Evolutionary conservation across 2,888 invertebrate genomes (phyloP).

Genomic region (Hirtodrosophila trivittata): DNA sequence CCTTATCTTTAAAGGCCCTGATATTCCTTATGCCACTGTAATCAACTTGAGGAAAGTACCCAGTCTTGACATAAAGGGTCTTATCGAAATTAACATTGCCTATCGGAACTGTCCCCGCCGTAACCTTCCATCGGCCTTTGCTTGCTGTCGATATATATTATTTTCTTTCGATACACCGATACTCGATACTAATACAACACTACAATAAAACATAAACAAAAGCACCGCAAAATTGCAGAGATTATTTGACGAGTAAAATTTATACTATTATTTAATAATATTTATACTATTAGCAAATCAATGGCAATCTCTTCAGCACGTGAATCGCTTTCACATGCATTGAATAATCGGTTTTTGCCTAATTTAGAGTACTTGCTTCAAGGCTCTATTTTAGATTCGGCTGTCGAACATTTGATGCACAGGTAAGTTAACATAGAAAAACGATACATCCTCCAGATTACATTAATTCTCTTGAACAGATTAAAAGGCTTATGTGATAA

Average conservation of each 20-base stretch:
- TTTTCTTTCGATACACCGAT: constrained; percentile 8
- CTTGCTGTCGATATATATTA: not conserved
- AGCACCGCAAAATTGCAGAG: not conserved
- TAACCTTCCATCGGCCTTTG: too few relatives aligned
- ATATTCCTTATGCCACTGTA: too few relatives aligned
- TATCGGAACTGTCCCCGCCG: too few relatives aligned
- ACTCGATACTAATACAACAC: not conserved
- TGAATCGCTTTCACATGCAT: constrained; percentile 89
- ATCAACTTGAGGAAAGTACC: too few relatives aligned
- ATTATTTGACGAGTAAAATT: too few relatives aligned
- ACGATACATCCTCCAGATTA: not conserved
- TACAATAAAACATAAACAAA: constrained; percentile 27
- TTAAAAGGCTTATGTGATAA: constrained; percentile 96
- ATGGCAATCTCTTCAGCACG: constrained; percentile 76
- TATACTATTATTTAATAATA: not conserved
- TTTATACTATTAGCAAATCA: not conserved
- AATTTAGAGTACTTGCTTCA: constrained; percentile 97
- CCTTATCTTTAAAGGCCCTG: too few relatives aligned
- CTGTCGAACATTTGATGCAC: constrained; percentile 95
- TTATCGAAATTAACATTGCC: too few relatives aligned
- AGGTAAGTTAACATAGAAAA: constrained; percentile 83
- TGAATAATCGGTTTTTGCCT: constrained; percentile 93
- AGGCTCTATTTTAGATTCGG: constrained; percentile 96
- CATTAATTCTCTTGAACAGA: constrained; percentile 61
- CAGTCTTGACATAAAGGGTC: too few relatives aligned